Evolutionary conservation across 2,888 invertebrate genomes (phyloP).

Genomic region (Tridacna gigas): DNA sequence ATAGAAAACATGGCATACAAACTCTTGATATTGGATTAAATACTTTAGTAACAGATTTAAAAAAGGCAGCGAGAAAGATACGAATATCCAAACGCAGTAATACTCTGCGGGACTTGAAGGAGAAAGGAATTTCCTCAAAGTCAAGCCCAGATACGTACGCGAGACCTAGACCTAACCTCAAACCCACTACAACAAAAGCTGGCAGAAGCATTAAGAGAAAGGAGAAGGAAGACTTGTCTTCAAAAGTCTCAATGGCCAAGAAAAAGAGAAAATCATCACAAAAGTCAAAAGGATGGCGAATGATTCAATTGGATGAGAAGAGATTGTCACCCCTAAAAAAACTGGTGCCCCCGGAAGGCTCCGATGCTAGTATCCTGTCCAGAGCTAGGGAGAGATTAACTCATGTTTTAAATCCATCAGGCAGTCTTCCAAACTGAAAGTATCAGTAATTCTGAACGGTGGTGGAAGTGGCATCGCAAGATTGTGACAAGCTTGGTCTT

Average conservation of each 20-base stretch:
- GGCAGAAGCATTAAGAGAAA: slow-evolving; percentile 19
- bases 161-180: neutral
- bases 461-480: too few species aligned
- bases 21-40: neutral
- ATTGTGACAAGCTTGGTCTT: neutral
- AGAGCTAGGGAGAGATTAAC: slow-evolving; percentile 8
- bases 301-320: too few species aligned
- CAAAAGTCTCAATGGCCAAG: neutral
- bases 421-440: neutral
- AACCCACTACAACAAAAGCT: neutral
- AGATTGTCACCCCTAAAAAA: too few species aligned
- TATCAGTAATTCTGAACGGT: neutral
- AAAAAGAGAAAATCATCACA: neutral
- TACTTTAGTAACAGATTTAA: slow-evolving; percentile 1
- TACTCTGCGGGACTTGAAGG: neutral
- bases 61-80: slow-evolving; percentile 12
- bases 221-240: neutral
- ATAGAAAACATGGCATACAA: slow-evolving; percentile 67
- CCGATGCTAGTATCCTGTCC: neutral
- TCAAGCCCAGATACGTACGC: slow-evolving; percentile 10
- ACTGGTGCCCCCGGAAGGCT: neutral
- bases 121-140: slow-evolving; percentile 10
- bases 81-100: slow-evolving; percentile 10
- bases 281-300: too few species aligned
- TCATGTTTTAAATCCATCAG: slow-evolving; percentile 12